Evolutionary conservation across 2,888 invertebrate genomes (phyloP), one percentile per base, ranked within the genome.

Genomic region (Callyntrura guangdongensis): DNA sequence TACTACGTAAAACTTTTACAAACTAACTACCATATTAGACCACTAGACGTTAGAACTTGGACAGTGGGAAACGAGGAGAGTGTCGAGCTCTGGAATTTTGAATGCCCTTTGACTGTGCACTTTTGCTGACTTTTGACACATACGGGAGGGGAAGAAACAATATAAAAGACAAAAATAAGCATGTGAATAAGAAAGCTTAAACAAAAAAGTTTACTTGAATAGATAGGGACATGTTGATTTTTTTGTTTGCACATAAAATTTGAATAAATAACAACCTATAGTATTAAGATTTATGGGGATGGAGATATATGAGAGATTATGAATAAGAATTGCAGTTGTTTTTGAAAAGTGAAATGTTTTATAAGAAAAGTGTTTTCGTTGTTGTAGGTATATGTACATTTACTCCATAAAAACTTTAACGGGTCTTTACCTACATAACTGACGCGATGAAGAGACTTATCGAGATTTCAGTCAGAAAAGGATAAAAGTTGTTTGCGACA

Each of bases 91-190:
- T 87, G 25, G 17, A 67, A 79, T 59, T 56, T 77, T 56, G 89
- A 64, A 64, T 84, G 89, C 83, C 89, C 89, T 89, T 83, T 84
- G 84, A 84, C 89, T 89, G 89, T 89, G 89, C 89, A 89, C 89
- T 89, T 84, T 74, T 77, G 53, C 56, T n/a, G 59, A 81, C 67
- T 77, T 67, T 45, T n/a, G 59, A 81, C 67, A 82, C 82, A 47
- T 49, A 56, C 12, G 47, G 11, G 56, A 56, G 56, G 25, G 56
- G 36, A 59, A 81, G 12, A 20, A 47, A 53, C 27, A 53, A 59
- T 47, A 9, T 14, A 85, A 85, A 86, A 86, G 86, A 86, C 86
- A 86, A n/a, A 47, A 86, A 47, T 67, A 79, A 86, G n/a, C n/a
- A 77, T 22, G 64, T 27, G 64, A 36, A 77, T n/a, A 36, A 72